These are phyloP conservation scores for Pelodiscus sinensis DNA, from an alignment of 2,113 vertebrate genomes.

Conservation along the genomic window DNA sequence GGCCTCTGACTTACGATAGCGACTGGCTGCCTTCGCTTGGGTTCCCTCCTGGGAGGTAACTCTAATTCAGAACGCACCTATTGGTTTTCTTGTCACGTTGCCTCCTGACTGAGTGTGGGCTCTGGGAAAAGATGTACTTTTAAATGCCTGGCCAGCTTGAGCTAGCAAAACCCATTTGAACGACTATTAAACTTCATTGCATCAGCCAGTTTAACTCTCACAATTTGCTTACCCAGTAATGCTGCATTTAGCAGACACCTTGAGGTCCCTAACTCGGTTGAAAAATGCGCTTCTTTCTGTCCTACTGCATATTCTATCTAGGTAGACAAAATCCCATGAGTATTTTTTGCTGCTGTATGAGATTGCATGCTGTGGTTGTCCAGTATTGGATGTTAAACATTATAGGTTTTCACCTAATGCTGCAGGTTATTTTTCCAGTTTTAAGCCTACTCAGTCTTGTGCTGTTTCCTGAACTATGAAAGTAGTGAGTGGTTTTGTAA, in stretches of 20 bases:
- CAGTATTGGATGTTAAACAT: accelerated
- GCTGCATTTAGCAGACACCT: background rate
- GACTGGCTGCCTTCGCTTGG: background rate
- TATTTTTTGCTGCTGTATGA: background rate
- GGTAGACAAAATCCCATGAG: background rate
- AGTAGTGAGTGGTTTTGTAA: background rate
- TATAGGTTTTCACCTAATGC: background rate
- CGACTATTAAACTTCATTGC: background rate
- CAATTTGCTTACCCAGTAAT: background rate
- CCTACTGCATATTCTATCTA: background rate
- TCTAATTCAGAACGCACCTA: background rate
- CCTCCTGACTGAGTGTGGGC: background rate
- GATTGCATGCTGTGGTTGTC: background rate
- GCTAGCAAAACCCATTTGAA: background rate
- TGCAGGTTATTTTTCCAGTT: accelerated
- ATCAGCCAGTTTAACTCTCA: background rate
- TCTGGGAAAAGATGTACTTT: background rate
- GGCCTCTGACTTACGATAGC: background rate
- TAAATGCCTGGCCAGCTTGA: background rate
- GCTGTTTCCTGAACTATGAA: accelerated
- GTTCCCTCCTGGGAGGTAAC: background rate
- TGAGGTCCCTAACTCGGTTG: background rate
- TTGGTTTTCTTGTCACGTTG: background rate
- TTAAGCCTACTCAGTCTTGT: accelerated
- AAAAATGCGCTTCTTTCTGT: background rate